Conservation (phyloP, 2,797 vertebrate species). For the Aldrovandia affinis region DNA sequence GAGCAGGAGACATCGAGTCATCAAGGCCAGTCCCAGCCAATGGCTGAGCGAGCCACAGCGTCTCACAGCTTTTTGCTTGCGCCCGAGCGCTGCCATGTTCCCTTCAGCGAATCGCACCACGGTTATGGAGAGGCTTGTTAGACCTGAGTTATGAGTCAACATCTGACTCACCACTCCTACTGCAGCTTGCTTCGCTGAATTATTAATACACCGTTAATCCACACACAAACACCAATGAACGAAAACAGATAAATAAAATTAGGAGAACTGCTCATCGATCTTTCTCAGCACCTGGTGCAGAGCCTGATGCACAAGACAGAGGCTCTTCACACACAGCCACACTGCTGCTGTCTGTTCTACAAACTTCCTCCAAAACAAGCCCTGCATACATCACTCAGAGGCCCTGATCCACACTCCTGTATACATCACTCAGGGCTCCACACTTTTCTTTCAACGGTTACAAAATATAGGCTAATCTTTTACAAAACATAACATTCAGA, state of each 20-base stretch:
- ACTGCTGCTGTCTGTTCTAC: background rate
- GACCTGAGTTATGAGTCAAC: conserved; percentile 19
- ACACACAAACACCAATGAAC: background rate
- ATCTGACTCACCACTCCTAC: conserved; percentile 21
- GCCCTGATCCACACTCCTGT: no score
- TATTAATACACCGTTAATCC: conserved; percentile 2
- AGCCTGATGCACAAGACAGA: background rate
- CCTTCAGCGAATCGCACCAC: background rate
- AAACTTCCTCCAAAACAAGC: background rate
- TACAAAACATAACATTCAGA: no score
- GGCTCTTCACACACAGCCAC: background rate
- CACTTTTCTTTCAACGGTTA: no score
- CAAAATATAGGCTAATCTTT: no score
- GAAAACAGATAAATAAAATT: background rate
- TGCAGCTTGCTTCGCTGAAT: conserved; percentile 2
- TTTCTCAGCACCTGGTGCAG: background rate
- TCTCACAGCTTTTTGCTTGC: background rate
- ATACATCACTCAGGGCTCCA: no score
- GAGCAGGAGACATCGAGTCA: background rate
- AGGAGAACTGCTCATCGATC: background rate
- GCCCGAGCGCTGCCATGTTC: background rate
- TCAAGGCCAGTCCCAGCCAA: background rate
- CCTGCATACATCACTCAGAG: background rate
- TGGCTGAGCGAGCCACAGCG: background rate
- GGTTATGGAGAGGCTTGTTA: conserved; percentile 12